A percentile compares a stretch with the other conserved stretches of the same genome.
Evolutionary conservation across 2,888 invertebrate species (phyloP).

Genomic region (Patella depressa): DNA sequence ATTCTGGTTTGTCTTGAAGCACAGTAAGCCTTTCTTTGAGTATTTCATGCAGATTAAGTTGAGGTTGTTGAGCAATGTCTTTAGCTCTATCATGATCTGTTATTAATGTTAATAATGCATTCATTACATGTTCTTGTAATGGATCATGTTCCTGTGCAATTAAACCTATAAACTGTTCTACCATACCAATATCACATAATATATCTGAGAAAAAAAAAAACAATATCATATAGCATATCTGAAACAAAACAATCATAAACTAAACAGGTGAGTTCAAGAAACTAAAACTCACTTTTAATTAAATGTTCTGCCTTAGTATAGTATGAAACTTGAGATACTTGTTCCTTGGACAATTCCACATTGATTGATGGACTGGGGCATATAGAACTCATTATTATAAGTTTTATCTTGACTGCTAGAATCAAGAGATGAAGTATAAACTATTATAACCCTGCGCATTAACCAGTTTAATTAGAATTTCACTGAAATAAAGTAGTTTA

Average conservation of each 20-base stretch:
- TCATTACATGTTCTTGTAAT: conserved; percentile 74
- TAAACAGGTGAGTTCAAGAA: background rate
- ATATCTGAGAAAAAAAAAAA: conserved; percentile 58
- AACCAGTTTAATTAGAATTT: background rate
- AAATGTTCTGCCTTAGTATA: background rate
- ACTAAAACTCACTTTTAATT: too few species aligned
- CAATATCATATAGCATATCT: background rate
- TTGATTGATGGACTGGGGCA: too few species aligned
- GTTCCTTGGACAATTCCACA: too few species aligned
- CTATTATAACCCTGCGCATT: too few species aligned
- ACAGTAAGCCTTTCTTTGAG: conserved; percentile 70
- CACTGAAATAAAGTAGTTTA: conserved; percentile 49
- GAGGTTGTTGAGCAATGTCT: conserved; percentile 71
- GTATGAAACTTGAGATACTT: too few species aligned
- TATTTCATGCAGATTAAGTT: conserved; percentile 70
- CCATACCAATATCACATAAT: conserved; percentile 70
- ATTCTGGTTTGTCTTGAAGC: conserved; percentile 72
- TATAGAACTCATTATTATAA: too few species aligned
- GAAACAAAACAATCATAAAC: background rate
- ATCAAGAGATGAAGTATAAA: too few species aligned
- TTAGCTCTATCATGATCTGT: conserved; percentile 70
- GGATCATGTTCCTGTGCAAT: conserved; percentile 62
- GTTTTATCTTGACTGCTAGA: too few species aligned
- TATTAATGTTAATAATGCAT: conserved; percentile 73
- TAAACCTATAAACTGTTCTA: conserved; percentile 69